Conservation (phyloP, 2,797 vertebrate genomes). For the Muraenolepis orangiensis region DNA sequence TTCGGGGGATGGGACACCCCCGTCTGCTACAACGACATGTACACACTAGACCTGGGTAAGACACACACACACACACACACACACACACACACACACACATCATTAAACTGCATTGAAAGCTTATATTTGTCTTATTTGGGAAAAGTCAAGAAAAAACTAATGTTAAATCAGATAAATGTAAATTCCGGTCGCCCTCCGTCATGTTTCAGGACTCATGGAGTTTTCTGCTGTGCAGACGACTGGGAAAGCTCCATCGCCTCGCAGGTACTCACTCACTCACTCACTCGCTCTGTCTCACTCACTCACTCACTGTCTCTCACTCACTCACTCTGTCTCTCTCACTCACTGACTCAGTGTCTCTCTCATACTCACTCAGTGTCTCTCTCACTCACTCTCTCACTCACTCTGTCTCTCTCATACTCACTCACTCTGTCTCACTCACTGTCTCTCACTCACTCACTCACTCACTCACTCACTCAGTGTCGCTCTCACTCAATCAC, state of each 20-base stretch:
- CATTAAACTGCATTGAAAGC: not conserved
- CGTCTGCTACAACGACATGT: conserved; percentile 80
- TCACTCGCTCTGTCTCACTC: not conserved
- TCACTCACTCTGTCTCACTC: too few species aligned
- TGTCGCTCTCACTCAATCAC: too few species aligned
- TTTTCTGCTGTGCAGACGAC: conserved; percentile 73
- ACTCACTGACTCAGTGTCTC: too few species aligned
- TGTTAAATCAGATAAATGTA: too few species aligned
- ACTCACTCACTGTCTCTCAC: not conserved
- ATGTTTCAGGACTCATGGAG: conserved; percentile 77
- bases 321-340: too few species aligned
- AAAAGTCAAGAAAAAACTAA: too few species aligned
- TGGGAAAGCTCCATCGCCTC: conserved; percentile 72
- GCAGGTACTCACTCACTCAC: conserved; percentile 62
- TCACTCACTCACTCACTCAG: too few species aligned
- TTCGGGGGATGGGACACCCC: conserved; percentile 85
- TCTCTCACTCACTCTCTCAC: too few species aligned
- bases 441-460: too few species aligned
- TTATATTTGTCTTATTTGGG: not conserved
- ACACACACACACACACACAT: not conserved
- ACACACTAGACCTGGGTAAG: conserved; percentile 79
- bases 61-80: not conserved
- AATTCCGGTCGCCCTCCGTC: too few species aligned
- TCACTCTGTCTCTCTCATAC: too few species aligned
- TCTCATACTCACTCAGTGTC: too few species aligned